Percentiles rank a stretch among this genome's conserved stretches.
Conservation (phyloP, 2,113 vertebrate genomes). For the Hypanus sabinus region DNA sequence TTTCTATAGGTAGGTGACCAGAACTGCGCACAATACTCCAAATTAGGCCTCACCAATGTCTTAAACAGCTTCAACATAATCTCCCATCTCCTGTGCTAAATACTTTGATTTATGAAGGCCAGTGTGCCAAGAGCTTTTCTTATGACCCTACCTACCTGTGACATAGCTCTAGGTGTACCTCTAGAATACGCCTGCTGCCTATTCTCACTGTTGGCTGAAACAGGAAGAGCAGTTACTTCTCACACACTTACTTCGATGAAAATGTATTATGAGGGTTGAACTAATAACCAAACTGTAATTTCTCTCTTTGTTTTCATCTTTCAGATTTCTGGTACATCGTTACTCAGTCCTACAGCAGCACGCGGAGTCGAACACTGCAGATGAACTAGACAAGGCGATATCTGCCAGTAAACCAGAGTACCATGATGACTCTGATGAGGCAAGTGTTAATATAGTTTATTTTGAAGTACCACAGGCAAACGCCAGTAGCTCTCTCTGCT, state of each 20-base stretch:
- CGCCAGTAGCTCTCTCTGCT: background rate
- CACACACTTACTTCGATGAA: no score
- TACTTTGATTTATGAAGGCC: no score
- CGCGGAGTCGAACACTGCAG: constrained; percentile 70
- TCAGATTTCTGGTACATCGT: constrained; percentile 83
- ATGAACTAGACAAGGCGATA: constrained; percentile 57
- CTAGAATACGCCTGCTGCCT: background rate
- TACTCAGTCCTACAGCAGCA: constrained; percentile 81
- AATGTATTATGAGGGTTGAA: background rate
- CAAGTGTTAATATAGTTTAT: constrained; percentile 44
- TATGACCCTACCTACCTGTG: no score
- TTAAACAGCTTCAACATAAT: no score
- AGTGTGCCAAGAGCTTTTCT: no score
- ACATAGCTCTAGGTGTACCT: no score
- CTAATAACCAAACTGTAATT: background rate
- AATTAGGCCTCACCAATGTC: no score
- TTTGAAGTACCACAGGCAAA: background rate
- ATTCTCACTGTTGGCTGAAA: background rate
- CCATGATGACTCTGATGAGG: constrained; percentile 88
- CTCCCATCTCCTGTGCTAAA: no score
- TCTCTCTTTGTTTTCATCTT: background rate
- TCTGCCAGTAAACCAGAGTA: constrained; percentile 58
- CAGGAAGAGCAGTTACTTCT: background rate
- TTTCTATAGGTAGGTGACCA: no score
- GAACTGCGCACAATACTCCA: no score